A percentile compares a stretch with the other conserved stretches of the same genome.
These are phyloP conservation scores for Sinelater perroti DNA, from an alignment of 2,888 invertebrate genomes.

Conservation along the genomic window DNA sequence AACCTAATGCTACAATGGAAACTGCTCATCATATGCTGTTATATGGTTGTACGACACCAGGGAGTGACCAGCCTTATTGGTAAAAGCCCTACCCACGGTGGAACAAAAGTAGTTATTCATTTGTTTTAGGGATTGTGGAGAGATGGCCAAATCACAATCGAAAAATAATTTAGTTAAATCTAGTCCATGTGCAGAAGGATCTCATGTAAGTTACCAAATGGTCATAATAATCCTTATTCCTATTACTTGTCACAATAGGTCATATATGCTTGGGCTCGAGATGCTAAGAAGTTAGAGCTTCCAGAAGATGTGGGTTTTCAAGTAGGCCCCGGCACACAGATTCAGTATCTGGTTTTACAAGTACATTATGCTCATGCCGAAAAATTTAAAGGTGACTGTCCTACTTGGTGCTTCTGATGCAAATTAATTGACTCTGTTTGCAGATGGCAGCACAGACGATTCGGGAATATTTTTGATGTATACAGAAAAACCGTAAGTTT, in stretches of 20 bases:
- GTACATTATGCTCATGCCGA: constrained; percentile 63
- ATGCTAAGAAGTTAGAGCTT: constrained; percentile 82
- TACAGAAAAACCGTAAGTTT: constrained; percentile 74
- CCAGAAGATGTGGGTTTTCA: constrained; percentile 92
- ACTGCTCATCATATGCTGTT: constrained; percentile 94
- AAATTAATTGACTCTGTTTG: constrained; percentile 42
- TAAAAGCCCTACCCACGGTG: too few species aligned
- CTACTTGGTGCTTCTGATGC: not conserved
- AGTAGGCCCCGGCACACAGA: constrained; percentile 82
- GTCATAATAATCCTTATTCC: too few species aligned
- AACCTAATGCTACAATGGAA: constrained; percentile 90
- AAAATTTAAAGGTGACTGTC: constrained; percentile 40
- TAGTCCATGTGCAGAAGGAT: constrained; percentile 79
- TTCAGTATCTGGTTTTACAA: constrained; percentile 92
- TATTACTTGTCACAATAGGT: constrained; percentile 76
- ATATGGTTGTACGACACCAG: constrained; percentile 88
- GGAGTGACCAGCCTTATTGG: constrained; percentile 77
- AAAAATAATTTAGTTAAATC: constrained; percentile 64
- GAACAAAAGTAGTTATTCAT: too few species aligned
- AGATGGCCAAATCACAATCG: constrained; percentile 74
- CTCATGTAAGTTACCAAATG: constrained; percentile 74
- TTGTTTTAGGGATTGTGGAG: constrained; percentile 84
- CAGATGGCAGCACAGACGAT: constrained; percentile 82
- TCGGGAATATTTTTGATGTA: constrained; percentile 86
- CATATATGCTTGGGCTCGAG: constrained; percentile 94